Conservation (phyloP, 2,797 vertebrate species). For the Takifugu ocellatus region DNA sequence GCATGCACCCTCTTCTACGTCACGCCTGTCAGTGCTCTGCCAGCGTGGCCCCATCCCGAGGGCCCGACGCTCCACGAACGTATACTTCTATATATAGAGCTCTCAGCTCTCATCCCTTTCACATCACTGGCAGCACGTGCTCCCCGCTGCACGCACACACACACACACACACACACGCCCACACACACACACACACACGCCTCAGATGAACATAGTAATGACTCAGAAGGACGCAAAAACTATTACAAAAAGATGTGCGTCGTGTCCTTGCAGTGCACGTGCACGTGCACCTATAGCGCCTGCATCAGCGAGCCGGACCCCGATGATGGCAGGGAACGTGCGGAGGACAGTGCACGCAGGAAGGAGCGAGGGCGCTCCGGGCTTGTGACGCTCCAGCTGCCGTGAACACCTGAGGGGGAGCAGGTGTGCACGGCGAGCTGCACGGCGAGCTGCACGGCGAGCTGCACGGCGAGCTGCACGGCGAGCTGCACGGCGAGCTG, state of each 20-base stretch:
- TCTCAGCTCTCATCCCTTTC: slow-evolving; percentile 59
- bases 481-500: slow-evolving; percentile 24
- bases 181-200: slow-evolving; percentile 21
- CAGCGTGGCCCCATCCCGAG: slow-evolving; percentile 4
- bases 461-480: slow-evolving; percentile 1
- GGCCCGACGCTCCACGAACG: slow-evolving; percentile 52
- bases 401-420: slow-evolving; percentile 27
- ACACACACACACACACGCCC: no score
- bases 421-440: slow-evolving; percentile 35
- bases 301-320: no score
- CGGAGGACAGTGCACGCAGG: slow-evolving; percentile 21
- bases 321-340: slow-evolving; percentile 16
- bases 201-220: slow-evolving; percentile 44
- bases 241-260: not conserved
- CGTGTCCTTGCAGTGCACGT: no score
- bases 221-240: slow-evolving; percentile 11
- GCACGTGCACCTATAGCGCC: no score
- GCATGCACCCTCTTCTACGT: not conserved
- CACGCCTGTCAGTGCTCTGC: slow-evolving; percentile 22
- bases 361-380: slow-evolving; percentile 17
- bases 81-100: slow-evolving; percentile 70
- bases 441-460: slow-evolving; percentile 14
- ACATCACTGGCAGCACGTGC: slow-evolving; percentile 58
- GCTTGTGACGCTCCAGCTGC: slow-evolving; percentile 19
- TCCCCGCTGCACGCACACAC: slow-evolving; percentile 35